phyloP scores from a whole-genome alignment of 2,113 vertebrate genomes.

The Ptilorrhoa leucosticta region DNA sequence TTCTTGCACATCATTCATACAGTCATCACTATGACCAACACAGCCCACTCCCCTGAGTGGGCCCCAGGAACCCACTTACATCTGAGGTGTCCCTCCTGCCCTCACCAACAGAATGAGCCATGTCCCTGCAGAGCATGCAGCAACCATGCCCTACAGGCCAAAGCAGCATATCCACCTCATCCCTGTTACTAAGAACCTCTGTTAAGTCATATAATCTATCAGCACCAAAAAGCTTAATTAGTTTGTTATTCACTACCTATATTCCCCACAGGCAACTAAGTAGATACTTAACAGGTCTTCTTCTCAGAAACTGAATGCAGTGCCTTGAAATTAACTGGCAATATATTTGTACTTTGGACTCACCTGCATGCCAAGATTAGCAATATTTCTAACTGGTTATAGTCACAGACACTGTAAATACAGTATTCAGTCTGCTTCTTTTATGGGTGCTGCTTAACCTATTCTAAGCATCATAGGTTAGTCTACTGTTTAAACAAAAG shows the following conservation, averaged over 20 bases:
- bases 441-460: not conserved
- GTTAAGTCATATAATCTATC: not conserved
- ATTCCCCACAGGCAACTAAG: not conserved
- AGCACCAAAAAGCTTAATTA: not conserved
- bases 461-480: not conserved
- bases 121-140: not conserved
- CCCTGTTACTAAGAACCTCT: not conserved
- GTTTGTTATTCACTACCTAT: not conserved
- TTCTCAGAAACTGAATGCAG: not conserved
- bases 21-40: not conserved
- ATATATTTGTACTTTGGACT: conserved; percentile 1
- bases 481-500: not conserved
- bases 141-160: not conserved
- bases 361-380: not conserved
- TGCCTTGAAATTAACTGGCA: not conserved
- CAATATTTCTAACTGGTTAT: conserved; percentile 4
- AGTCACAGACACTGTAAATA: conserved; percentile 4
- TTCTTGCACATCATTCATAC: not conserved
- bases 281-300: not conserved
- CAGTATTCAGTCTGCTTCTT: not conserved
- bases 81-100: not conserved
- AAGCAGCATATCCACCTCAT: not conserved
- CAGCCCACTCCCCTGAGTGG: not conserved
- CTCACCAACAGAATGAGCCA: not conserved
- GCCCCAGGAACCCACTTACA: not conserved